Percentiles rank a stretch among this genome's conserved stretches.
Conservation (phyloP, 2,888 invertebrate species). For the Metalampra italica region DNA sequence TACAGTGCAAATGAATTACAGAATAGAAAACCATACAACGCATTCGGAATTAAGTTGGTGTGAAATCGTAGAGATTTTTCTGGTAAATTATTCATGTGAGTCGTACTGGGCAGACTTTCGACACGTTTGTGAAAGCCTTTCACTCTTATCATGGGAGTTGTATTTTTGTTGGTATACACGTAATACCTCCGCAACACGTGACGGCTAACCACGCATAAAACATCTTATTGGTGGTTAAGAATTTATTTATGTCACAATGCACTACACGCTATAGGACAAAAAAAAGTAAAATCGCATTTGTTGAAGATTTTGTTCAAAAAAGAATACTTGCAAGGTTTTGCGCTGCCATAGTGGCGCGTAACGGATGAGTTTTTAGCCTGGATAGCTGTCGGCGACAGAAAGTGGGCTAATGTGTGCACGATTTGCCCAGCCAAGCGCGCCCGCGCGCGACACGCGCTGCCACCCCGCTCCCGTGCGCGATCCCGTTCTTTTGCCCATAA, state of each 20-base stretch:
- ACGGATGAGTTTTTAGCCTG: constrained; percentile 65
- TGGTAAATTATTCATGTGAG: constrained; percentile 78
- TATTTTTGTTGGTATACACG: constrained; percentile 22
- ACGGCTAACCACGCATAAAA: background rate
- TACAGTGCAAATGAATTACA: constrained; percentile 64
- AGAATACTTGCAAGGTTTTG: background rate
- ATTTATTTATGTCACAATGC: too few relatives aligned
- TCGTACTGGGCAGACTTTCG: constrained; percentile 70
- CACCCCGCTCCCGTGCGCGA: constrained; percentile 38
- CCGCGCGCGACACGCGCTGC: constrained; percentile 44
- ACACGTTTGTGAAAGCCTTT: constrained; percentile 72
- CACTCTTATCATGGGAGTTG: constrained; percentile 66
- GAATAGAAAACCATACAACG: constrained; percentile 68
- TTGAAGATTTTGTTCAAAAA: too few relatives aligned
- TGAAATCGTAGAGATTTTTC: constrained; percentile 78
- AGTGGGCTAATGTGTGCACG: constrained; percentile 64
- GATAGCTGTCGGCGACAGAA: constrained; percentile 52
- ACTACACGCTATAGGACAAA: too few relatives aligned
- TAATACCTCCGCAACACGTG: background rate
- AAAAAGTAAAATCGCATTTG: too few relatives aligned
- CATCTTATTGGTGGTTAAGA: too few relatives aligned
- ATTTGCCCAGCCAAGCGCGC: constrained; percentile 58
- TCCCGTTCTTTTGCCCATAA: constrained; percentile 44
- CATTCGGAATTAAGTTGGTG: constrained; percentile 71
- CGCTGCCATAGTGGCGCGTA: constrained; percentile 28